Evolutionary conservation across 2,888 invertebrate genomes (phyloP).

Genomic region (Ommatoiulus sabulosus): DNA sequence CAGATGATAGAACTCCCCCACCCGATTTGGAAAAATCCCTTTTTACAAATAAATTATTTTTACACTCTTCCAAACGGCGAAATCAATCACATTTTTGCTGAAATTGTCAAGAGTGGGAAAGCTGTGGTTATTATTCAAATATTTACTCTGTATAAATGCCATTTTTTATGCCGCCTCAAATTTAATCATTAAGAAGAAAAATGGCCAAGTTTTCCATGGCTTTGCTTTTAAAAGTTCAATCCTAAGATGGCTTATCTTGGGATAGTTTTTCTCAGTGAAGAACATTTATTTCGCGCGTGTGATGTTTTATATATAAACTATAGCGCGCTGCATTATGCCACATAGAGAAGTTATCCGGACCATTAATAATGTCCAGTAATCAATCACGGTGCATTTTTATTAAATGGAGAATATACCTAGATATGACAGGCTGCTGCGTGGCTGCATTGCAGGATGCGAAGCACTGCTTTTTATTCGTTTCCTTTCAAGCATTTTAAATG

Average conservation of each 20-base stretch:
- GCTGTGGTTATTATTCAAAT: slow-evolving; percentile 13
- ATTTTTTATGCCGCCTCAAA: neutral
- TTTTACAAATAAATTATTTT: neutral
- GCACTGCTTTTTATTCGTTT: neutral
- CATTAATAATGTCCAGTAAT: slow-evolving; percentile 35
- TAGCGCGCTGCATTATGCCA: slow-evolving; percentile 25
- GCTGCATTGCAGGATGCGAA: neutral
- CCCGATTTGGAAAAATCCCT: neutral
- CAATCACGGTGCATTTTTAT: slow-evolving; percentile 23
- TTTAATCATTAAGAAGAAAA: slow-evolving; percentile 30
- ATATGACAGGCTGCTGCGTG: slow-evolving; percentile 15
- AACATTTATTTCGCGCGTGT: slow-evolving; percentile 17
- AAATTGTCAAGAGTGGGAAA: neutral
- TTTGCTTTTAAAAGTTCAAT: slow-evolving; percentile 42
- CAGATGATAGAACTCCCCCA: neutral
- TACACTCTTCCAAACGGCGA: neutral
- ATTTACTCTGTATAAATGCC: slow-evolving; percentile 15
- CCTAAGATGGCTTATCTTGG: slow-evolving; percentile 16
- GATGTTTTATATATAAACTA: slow-evolving; percentile 40
- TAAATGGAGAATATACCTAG: slow-evolving; percentile 20
- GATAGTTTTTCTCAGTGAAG: slow-evolving; percentile 24
- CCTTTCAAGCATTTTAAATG: slow-evolving; percentile 15
- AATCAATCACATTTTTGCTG: slow-evolving; percentile 9
- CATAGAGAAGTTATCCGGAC: slow-evolving; percentile 31
- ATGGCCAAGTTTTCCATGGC: slow-evolving; percentile 11